Base-by-base conservation (phyloP, 1,140 invertebrate genomes). In the Scaptomyza montana region DNA sequence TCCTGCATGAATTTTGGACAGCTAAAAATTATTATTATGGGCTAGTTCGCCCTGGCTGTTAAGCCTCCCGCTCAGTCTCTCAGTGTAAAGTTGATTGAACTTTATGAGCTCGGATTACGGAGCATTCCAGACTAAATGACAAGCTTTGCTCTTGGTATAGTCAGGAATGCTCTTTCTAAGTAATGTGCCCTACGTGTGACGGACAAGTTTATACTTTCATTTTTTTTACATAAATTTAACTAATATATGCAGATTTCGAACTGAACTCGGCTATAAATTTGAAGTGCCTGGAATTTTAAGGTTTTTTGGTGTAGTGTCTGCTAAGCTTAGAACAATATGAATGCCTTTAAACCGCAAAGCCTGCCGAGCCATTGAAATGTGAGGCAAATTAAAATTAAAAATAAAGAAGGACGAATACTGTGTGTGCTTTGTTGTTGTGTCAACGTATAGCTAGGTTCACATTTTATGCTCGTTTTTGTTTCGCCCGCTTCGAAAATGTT, bases 201-300 rank as follows among this genome's bases (percentile, higher is more conserved):
- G 87, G 82, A 87, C 82, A 87, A 89, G 84, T 79, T 89, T 82
- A 89, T 89, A 68, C 74, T 82, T 82, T 71, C 45, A 76, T 79
- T 81, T 78, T 86, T 60, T 53, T 49, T 63, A 64, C 81, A 72
- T 87, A 72, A 86, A 80, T 74, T 77, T 56, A 7, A 46, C 53
- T 55, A 70, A 64, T 76, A 67, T 62, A 67, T 49, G 45, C 50
- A 71, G 74, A 82, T 73, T 86, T 87, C 9, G 65, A 77, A 60
- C 59, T 56, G 66, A 78, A 84, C 72, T 78, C 62, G 69, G 63
- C 62, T 78, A 80, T 80, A 78, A 77, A 86, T 80, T 76, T 55
- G 53, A 55, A 68, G 71, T 54, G 72, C 61, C 68, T 12, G 65
- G 65, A 69, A 66, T 74, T 56, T 53, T 21, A n/a, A 36, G 39